Percentiles rank a stretch among this genome's conserved stretches.
phyloP scores from a whole-genome alignment of 2,797 vertebrate species.

The Huso huso region DNA sequence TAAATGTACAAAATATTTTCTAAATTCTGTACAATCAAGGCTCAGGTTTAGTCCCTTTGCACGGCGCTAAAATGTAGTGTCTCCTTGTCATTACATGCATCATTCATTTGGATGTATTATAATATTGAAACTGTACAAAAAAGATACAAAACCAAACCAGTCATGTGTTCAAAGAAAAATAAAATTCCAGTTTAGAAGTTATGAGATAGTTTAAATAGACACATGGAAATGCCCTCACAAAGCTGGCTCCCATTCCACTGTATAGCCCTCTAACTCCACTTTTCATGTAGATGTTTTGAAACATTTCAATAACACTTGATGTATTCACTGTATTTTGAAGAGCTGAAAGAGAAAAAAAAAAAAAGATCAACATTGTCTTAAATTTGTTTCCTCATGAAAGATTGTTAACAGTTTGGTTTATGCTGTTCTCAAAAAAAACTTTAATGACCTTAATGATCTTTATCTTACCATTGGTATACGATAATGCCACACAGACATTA shows the following conservation, averaged over 20 bases:
- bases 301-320: constrained; percentile 39
- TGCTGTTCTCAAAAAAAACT: too few relatives aligned
- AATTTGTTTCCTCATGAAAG: too few relatives aligned
- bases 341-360: constrained; percentile 44
- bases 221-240: constrained; percentile 57
- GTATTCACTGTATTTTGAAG: constrained; percentile 38
- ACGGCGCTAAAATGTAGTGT: too few relatives aligned
- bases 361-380: background rate
- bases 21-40: too few relatives aligned
- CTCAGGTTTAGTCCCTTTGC: too few relatives aligned
- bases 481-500: too few relatives aligned
- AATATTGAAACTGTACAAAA: background rate
- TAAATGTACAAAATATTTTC: too few relatives aligned
- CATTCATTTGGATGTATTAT: background rate
- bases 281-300: constrained; percentile 49
- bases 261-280: constrained; percentile 56
- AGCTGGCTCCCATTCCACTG: constrained; percentile 62
- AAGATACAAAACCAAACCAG: background rate
- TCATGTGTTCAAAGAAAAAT: constrained; percentile 32
- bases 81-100: too few relatives aligned
- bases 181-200: constrained; percentile 49
- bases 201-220: constrained; percentile 58
- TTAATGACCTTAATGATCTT: too few relatives aligned
- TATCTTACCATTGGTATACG: too few relatives aligned
- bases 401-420: too few relatives aligned